Evolutionary conservation across 2,797 vertebrate genomes (phyloP), one percentile per base, ranked within the genome.

Genomic region (Sphaeramia orbicularis): DNA sequence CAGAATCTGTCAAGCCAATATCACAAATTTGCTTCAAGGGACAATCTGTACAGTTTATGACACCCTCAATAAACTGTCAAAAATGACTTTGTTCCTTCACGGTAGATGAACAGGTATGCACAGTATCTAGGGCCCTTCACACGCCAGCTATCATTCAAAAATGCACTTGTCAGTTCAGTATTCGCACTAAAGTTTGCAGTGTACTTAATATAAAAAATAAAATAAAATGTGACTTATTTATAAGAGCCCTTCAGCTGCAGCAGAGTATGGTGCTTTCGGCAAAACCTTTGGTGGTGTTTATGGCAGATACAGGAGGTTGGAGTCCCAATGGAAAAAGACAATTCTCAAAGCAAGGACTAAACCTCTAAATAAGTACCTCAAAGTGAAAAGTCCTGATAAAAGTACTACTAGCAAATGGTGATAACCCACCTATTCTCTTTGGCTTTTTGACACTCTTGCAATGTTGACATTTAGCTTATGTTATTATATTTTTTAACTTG

Each of bases 181-280:
- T 62, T 57, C 42, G 52, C 56, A 60, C 21, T 42, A 24, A 56
- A 24, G 54, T 73, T 66, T 54, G 24, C 47, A 60, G 32, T 21
- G 19, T 30, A 64, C 50, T 78, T 70, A 21, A 72, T 72, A 71
- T 1, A 35, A 9, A 48, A 6, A 71, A 71, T 67, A 16, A 71
- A 76, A 63, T 71, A 16, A 71, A 76, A 63, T 71, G 18, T 57
- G 72, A 47, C 51, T 7, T 35, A 8, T 58, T 65, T 37, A 62
- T 47, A 68, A 68, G 53, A 13, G 55, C 56, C 45, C 65, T 49
- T 62, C 18, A 69, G n/a, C 43, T 36, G 8, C 47, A 53, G 21
- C 14, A 50, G 59, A 71, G 61, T 62, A 61, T 69, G 56, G 56
- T 16, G 4, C 44, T 24, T 16, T 42, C 2, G 37, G 57, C 58